phyloP scores from a whole-genome alignment of 2,888 invertebrate genomes.

The Amphipyra tragopoginis region DNA sequence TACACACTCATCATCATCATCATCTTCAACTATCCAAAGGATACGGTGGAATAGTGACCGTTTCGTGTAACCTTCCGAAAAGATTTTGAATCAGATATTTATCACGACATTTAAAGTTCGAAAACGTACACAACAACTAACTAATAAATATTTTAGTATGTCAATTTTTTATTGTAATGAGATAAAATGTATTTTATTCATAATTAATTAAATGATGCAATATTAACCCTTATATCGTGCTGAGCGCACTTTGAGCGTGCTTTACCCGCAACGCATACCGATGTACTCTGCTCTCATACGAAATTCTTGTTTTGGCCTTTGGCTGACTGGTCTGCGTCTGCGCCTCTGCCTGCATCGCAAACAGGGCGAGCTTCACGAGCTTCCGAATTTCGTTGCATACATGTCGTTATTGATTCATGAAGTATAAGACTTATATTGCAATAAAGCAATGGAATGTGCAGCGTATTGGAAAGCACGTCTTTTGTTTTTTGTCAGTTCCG shows the following conservation, averaged over 20 bases:
- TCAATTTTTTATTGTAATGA: too few relatives aligned
- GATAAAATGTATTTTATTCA: not conserved
- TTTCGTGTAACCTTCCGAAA: too few relatives aligned
- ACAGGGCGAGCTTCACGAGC: slow-evolving; percentile 2
- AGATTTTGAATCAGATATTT: not conserved
- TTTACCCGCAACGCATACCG: slow-evolving; percentile 63
- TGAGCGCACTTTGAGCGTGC: slow-evolving; percentile 61
- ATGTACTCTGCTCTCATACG: slow-evolving; percentile 56
- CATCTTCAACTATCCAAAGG: not conserved
- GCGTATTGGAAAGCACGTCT: not conserved
- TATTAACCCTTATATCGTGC: slow-evolving; percentile 52
- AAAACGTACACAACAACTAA: too few relatives aligned
- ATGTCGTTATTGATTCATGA: slow-evolving; percentile 7
- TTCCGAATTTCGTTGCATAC: slow-evolving; percentile 17
- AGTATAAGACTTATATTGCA: not conserved
- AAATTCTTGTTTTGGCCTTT: slow-evolving; percentile 54
- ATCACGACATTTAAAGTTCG: not conserved
- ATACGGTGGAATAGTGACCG: too few relatives aligned
- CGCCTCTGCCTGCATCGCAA: slow-evolving; percentile 1
- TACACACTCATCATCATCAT: slow-evolving; percentile 24
- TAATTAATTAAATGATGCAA: not conserved
- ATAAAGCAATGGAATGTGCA: not conserved
- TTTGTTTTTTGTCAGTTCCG: not conserved
- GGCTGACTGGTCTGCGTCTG: slow-evolving; percentile 19
- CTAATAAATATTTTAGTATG: too few relatives aligned